Base-by-base conservation (phyloP, 2,797 vertebrate genomes). In the Alauda arvensis region DNA sequence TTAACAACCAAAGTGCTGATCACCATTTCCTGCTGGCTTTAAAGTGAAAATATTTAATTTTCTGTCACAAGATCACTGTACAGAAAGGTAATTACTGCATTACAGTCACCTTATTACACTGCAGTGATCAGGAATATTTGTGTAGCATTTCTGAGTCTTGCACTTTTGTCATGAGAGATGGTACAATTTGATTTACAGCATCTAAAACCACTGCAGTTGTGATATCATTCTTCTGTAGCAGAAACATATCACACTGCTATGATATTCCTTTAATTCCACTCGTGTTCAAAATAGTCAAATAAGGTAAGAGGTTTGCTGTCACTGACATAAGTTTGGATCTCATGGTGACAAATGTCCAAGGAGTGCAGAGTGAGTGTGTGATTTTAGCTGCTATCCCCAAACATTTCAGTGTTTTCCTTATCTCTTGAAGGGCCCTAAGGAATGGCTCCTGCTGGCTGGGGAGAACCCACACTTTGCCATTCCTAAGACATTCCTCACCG, bases 291-390 rank as follows among this genome's bases (percentile, higher is more conserved):
- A 70, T 66, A 88, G 66, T 81, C 91, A 94, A 92, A 93, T 92
- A 85, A 95, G 76, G 76, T 81, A 84, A 94, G 70, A 77, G 57
- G 5, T 91, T 97, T 96, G 92, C 89, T 96, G 92, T 94, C 77
- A 80, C 68, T 93, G 85, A 77, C 92, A 90, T 68, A 95, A 95
- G 94, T 96, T 97, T 96, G 76, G 70, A 51, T 91, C 70, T 90
- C 75, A 6, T 14, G 55, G 77, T 97, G 95, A 95, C 90, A 92
- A 90, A 93, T 90, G 91, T 60, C 72, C 31, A 29, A 90, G 83
- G 68, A 90, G 85, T 67, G 75, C 92, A 69, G 70, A 84, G 70
- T 74, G 89, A 80, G 67, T 45, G 76, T 93, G 80, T 85, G 87
- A 93, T 91, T 95, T 95, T 89, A 94, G 86, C 90, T 93, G 84